Evolutionary conservation across 2,113 vertebrate species (phyloP), one percentile per base, ranked within the genome.

Genomic region (Dendropsophus ebraccatus): DNA sequence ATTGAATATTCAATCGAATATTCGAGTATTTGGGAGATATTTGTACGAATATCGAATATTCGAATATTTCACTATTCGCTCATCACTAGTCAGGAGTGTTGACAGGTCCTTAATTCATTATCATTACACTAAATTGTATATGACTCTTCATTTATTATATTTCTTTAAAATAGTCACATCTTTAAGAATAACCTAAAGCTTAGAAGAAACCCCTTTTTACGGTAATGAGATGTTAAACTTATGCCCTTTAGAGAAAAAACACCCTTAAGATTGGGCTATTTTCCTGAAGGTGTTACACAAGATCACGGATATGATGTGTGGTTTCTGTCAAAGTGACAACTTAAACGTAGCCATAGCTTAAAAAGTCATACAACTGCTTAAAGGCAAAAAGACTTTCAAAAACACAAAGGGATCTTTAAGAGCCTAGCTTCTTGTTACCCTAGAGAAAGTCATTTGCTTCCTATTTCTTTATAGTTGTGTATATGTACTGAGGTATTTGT

Each of bases 281-380:
- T 52, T 50, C 49, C 28, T 77, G 74, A 52, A 77, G 49, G 49
- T 73, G 74, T 77, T 77, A 77, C 45, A 52, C 25, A 12, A 21
- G 74, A 77, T 50, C 74, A 30, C 17, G 28, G 28, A 5, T 32
- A 32, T 54, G 74, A 52, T 52, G 70, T 73, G 37, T 73, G 35
- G 35, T 81, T 81, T 62, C 3, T 62, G 56, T 81, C 50, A 81
- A 81, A 81, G 52, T 62, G 78, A 81, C 54, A 60, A 81, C 19
- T 81, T 60, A 58, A 62, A 58, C 37, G 35, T n/a, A 62, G 56
- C 32, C 56, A 37, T 13, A 73, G 70, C 37, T 60, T 62, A 81
- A 81, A 62, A 35, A 28, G 32, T 25, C 54, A 25, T 41, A 25
- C 23, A 35, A 81, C 56, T 45, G 78, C 78, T 81, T 81, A 47